phyloP scores from a whole-genome alignment of 2,888 invertebrate genomes.

The Epistrophe eligans region DNA sequence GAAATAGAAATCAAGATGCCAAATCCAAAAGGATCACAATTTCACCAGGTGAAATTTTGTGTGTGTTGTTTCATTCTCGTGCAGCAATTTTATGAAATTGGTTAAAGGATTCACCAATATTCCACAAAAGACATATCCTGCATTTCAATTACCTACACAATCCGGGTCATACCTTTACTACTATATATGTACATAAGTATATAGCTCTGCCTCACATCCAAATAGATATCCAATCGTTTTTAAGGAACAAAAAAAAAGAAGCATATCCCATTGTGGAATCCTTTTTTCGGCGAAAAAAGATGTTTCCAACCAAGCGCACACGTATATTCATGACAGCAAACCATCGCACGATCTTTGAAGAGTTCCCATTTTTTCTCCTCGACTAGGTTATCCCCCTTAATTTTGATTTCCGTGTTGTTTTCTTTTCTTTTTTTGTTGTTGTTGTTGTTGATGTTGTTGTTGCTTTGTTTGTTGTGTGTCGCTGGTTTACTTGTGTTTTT shows the following conservation, averaged over 20 bases:
- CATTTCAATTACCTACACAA: conserved; percentile 59
- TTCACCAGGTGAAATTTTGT: conserved; percentile 49
- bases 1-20: conserved; percentile 40
- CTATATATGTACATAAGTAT: no score
- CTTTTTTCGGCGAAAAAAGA: conserved; percentile 35
- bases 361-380: conserved; percentile 39
- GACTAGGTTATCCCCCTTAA: conserved; percentile 30
- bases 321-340: conserved; percentile 62
- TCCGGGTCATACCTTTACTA: no score
- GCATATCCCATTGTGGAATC: conserved; percentile 39
- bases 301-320: conserved; percentile 35
- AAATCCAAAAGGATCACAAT: conserved; percentile 39
- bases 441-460: neutral
- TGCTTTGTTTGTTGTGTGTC: conserved; percentile 11
- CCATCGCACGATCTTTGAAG: conserved; percentile 46
- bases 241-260: neutral
- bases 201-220: conserved; percentile 15
- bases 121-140: conserved; percentile 58
- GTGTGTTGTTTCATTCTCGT: conserved; percentile 26
- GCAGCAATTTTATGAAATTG: conserved; percentile 66
- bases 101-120: conserved; percentile 69
- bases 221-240: conserved; percentile 62
- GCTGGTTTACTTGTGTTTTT: conserved; percentile 22
- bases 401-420: conserved; percentile 42
- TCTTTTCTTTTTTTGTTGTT: conserved; percentile 10